A percentile compares a stretch with the other conserved stretches of the same genome.
phyloP scores from a whole-genome alignment of 2,797 vertebrate species.

The Potorous gilbertii region DNA sequence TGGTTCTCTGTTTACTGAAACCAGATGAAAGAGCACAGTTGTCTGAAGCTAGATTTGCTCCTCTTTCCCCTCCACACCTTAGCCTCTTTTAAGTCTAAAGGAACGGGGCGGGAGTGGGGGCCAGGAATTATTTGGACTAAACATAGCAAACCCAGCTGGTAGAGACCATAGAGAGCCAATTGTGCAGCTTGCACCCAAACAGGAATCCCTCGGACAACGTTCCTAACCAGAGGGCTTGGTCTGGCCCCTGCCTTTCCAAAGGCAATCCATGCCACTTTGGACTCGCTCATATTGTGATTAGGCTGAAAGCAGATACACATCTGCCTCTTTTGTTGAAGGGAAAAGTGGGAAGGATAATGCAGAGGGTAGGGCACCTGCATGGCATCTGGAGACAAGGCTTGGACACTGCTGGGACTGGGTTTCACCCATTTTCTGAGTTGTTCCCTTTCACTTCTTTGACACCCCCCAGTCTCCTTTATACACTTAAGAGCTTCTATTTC shows the following conservation, averaged over 20 bases:
- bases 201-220: neutral
- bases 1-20: conserved; percentile 51
- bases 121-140: conserved; percentile 62
- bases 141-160: conserved; percentile 58
- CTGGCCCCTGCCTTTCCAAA: neutral
- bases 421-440: neutral
- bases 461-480: neutral
- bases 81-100: conserved; percentile 54
- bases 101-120: conserved; percentile 31
- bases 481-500: neutral
- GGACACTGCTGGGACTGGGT: too few relatives aligned
- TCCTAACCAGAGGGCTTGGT: neutral
- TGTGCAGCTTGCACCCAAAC: neutral
- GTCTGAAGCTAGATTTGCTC: conserved; percentile 43
- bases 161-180: conserved; percentile 12
- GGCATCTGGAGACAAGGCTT: neutral
- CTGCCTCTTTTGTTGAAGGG: neutral
- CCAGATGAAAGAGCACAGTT: conserved; percentile 2
- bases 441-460: neutral
- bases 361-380: neutral
- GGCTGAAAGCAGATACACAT: neutral
- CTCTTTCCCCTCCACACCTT: conserved; percentile 42
- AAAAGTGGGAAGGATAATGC: neutral
- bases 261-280: neutral
- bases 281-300: neutral